Evolutionary conservation across 2,113 vertebrate genomes (phyloP).

Genomic region (Lophotis ruficrista): DNA sequence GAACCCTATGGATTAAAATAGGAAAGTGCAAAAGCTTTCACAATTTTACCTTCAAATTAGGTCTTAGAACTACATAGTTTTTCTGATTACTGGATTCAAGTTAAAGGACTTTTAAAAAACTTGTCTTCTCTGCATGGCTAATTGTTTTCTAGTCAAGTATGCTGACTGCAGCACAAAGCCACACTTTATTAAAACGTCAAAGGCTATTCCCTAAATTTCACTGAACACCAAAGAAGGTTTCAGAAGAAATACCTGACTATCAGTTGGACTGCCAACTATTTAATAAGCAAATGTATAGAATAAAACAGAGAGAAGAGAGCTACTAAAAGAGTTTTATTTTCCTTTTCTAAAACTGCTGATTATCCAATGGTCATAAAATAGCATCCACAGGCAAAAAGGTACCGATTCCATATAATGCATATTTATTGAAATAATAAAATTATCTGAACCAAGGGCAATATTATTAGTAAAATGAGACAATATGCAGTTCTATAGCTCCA

Average conservation of each 20-base stretch:
- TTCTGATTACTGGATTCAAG: constrained; percentile 54
- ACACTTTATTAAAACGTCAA: constrained; percentile 69
- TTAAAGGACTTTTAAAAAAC: constrained; percentile 10
- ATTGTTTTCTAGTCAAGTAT: constrained; percentile 46
- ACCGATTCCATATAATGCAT: not conserved
- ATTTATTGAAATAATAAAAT: not conserved
- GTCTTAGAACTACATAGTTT: constrained; percentile 38
- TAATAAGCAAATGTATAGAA: not conserved
- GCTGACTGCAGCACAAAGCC: constrained; percentile 59
- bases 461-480: not conserved
- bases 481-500: not conserved
- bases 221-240: constrained; percentile 45
- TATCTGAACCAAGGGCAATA: not conserved
- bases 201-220: constrained; percentile 56
- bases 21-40: constrained; percentile 15
- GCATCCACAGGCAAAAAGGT: not conserved
- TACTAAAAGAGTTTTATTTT: not conserved
- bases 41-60: constrained; percentile 55
- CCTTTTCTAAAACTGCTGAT: not conserved
- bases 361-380: not conserved
- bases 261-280: constrained; percentile 39
- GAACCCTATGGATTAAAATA: constrained; percentile 19
- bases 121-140: constrained; percentile 24
- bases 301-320: not conserved
- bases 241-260: constrained; percentile 5